These are phyloP conservation scores for Carduelis carduelis DNA, from an alignment of 2,797 vertebrate genomes.

Conservation along the genomic window DNA sequence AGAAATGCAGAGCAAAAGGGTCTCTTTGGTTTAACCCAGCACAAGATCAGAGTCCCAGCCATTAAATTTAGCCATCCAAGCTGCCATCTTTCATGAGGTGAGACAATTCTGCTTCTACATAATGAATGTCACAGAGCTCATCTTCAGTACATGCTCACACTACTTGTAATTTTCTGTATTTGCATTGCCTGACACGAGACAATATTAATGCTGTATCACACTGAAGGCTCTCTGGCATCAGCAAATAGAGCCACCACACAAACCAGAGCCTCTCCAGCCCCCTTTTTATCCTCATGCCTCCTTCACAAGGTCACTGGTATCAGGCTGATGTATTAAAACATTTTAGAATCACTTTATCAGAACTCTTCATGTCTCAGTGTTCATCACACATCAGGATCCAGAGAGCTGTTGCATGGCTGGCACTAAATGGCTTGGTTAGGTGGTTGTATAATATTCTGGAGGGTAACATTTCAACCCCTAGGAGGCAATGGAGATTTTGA, in stretches of 20 bases:
- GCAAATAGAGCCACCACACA: constrained; percentile 11
- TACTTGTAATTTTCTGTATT: constrained; percentile 51
- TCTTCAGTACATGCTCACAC: constrained; percentile 26
- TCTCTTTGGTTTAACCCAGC: not conserved
- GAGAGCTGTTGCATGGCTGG: not conserved
- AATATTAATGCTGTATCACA: constrained; percentile 30
- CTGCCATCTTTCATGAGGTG: constrained; percentile 30
- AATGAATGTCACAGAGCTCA: constrained; percentile 54
- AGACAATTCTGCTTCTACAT: constrained; percentile 14
- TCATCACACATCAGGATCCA: not conserved
- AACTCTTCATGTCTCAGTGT: not conserved
- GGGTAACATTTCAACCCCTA: not conserved
- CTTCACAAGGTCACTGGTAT: constrained; percentile 9
- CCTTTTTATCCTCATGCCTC: not conserved
- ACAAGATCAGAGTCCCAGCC: constrained; percentile 25
- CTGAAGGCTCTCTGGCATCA: constrained; percentile 51
- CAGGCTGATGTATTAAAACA: not conserved
- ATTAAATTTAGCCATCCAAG: constrained; percentile 24
- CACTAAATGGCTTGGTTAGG: not conserved
- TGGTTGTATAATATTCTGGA: not conserved
- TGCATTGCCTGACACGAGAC: constrained; percentile 53
- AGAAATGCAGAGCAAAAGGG: not conserved
- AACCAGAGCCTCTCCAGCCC: not conserved
- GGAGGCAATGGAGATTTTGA: not conserved
- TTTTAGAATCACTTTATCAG: not conserved